phyloP scores from a whole-genome alignment of 2,888 invertebrate species.

The Cordilura impudica region DNA sequence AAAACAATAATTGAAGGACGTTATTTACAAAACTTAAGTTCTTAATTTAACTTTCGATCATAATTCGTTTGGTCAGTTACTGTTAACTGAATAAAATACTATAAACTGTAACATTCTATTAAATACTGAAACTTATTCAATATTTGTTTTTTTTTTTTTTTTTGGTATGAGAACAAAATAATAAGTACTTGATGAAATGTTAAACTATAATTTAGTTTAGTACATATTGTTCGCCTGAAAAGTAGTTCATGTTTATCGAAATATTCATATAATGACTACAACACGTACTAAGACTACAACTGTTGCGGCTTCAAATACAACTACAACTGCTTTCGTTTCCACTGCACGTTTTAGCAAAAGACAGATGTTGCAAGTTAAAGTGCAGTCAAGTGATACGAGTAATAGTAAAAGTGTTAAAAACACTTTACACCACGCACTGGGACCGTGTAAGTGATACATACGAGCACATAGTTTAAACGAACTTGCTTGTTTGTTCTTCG shows the following conservation, averaged over 20 bases:
- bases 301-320: neutral
- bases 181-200: neutral
- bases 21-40: no score
- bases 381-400: constrained; percentile 64
- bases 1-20: no score
- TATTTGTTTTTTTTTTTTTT: no score
- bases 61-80: no score
- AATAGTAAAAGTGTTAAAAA: constrained; percentile 64
- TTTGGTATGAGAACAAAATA: no score
- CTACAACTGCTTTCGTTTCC: constrained; percentile 6
- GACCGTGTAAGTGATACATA: constrained; percentile 74
- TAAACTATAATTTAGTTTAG: neutral
- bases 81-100: no score
- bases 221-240: neutral
- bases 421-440: constrained; percentile 79
- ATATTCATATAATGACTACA: neutral
- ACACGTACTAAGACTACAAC: neutral
- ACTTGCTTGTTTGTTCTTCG: neutral
- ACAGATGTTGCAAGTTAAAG: constrained; percentile 51
- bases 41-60: no score
- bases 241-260: neutral
- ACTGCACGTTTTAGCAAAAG: constrained; percentile 9
- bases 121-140: no score
- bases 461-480: neutral
- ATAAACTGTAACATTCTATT: no score